These are phyloP conservation scores for Propithecus deckenii DNA, from an alignment of 2,797 vertebrate species.

Conservation along the genomic window DNA sequence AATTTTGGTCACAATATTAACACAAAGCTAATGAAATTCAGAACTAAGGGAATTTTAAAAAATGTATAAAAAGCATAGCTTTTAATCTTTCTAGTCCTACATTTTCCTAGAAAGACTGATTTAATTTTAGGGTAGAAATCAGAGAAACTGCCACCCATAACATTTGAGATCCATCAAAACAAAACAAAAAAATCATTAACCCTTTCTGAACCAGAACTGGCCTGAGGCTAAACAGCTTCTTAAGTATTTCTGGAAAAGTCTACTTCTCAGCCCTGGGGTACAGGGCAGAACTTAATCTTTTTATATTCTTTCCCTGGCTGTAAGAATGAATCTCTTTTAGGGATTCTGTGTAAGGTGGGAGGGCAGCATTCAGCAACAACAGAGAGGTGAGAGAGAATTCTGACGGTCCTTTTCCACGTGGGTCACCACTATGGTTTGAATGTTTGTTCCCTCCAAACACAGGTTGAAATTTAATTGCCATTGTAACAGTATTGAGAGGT, in stretches of 20 bases:
- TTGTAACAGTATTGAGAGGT: neutral
- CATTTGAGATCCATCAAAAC: neutral
- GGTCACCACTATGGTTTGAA: neutral
- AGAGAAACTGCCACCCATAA: neutral
- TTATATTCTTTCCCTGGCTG: neutral
- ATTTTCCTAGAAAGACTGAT: slow-evolving; percentile 6
- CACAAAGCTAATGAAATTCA: slow-evolving; percentile 56
- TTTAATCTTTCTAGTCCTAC: neutral
- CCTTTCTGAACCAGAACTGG: neutral
- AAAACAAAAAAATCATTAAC: neutral
- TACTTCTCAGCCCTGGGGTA: neutral
- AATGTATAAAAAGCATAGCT: neutral
- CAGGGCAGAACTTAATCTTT: neutral
- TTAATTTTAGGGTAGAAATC: slow-evolving; percentile 19
- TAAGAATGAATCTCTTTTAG: neutral
- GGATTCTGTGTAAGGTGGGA: neutral
- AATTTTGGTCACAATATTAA: slow-evolving; percentile 68
- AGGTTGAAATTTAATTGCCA: neutral
- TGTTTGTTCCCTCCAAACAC: neutral
- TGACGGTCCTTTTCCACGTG: neutral
- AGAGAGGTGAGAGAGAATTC: neutral
- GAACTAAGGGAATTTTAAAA: neutral
- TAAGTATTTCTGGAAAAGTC: neutral
- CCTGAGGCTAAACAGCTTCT: neutral
- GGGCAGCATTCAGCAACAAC: neutral